Evolutionary conservation across 2,888 invertebrate genomes (phyloP).

Genomic region (Baccha elongata): DNA sequence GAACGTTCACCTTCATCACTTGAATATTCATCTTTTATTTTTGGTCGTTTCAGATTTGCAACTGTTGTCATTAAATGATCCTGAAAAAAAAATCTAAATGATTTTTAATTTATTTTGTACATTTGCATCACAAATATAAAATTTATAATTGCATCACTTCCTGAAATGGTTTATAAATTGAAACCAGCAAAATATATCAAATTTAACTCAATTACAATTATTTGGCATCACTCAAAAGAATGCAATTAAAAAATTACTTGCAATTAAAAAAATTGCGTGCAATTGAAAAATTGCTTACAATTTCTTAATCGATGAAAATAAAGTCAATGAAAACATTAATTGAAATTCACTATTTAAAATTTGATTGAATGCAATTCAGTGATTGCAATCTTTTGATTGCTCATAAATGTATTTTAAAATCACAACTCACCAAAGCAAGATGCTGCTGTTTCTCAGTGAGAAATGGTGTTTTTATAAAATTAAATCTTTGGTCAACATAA

Average conservation of each 20-base stretch:
- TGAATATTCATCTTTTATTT: slow-evolving; percentile 4
- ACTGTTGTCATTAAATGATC: slow-evolving; percentile 10
- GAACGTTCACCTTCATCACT: slow-evolving; percentile 24
- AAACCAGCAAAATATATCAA: background rate
- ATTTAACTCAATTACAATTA: too few species aligned
- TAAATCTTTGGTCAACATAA: slow-evolving; percentile 70
- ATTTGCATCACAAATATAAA: too few species aligned
- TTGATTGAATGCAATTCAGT: too few species aligned
- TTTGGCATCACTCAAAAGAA: background rate
- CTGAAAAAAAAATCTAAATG: background rate
- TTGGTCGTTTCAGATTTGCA: background rate
- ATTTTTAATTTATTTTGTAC: too few species aligned
- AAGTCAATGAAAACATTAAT: too few species aligned
- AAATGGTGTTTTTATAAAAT: slow-evolving; percentile 63
- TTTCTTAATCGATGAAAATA: too few species aligned
- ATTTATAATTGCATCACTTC: too few species aligned
- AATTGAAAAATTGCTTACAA: too few species aligned
- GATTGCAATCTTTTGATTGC: too few species aligned
- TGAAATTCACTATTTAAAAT: too few species aligned
- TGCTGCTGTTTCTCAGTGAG: slow-evolving; percentile 55
- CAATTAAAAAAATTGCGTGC: background rate
- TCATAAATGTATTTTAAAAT: too few species aligned
- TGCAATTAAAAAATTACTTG: background rate
- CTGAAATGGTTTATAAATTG: too few species aligned
- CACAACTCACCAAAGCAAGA: slow-evolving; percentile 62